A percentile compares a stretch with the other conserved stretches of the same genome.
Evolutionary conservation across 2,797 vertebrate species (phyloP).

Genomic region (Melanotaenia trifasciata): DNA sequence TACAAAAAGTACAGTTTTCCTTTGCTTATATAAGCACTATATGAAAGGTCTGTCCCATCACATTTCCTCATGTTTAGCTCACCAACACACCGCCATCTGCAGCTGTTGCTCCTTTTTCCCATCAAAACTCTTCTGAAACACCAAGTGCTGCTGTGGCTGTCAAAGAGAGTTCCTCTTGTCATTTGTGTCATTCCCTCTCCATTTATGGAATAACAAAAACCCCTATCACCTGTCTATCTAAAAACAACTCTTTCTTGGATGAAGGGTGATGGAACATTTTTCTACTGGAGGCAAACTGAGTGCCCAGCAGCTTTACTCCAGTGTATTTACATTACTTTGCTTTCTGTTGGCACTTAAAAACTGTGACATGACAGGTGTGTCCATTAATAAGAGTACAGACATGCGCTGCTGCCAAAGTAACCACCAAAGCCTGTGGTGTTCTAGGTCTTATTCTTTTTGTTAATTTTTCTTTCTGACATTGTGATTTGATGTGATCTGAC

Average conservation of each 20-base stretch:
- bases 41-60: neutral
- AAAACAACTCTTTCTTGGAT: neutral
- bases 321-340: neutral
- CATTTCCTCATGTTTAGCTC: neutral
- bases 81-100: neutral
- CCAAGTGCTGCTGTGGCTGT: slow-evolving; percentile 22
- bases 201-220: slow-evolving; percentile 38
- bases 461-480: slow-evolving; percentile 20
- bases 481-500: slow-evolving; percentile 54
- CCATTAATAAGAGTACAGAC: neutral
- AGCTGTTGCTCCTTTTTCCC: neutral
- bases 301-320: slow-evolving; percentile 25
- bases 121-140: slow-evolving; percentile 4
- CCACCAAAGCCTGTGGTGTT: slow-evolving; percentile 25
- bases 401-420: slow-evolving; percentile 34
- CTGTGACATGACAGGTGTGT: neutral
- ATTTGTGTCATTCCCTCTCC: slow-evolving; percentile 55
- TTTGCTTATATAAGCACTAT: neutral
- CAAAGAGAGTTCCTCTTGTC: slow-evolving; percentile 42
- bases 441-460: slow-evolving; percentile 32
- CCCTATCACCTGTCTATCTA: slow-evolving; percentile 11
- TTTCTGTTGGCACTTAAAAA: slow-evolving; percentile 28
- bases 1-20: neutral
- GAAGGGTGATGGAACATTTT: neutral
- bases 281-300: neutral